A percentile compares a stretch with the other conserved stretches of the same genome.
Conservation (phyloP, 2,888 invertebrate genomes). For the Miltochrista miniata region DNA sequence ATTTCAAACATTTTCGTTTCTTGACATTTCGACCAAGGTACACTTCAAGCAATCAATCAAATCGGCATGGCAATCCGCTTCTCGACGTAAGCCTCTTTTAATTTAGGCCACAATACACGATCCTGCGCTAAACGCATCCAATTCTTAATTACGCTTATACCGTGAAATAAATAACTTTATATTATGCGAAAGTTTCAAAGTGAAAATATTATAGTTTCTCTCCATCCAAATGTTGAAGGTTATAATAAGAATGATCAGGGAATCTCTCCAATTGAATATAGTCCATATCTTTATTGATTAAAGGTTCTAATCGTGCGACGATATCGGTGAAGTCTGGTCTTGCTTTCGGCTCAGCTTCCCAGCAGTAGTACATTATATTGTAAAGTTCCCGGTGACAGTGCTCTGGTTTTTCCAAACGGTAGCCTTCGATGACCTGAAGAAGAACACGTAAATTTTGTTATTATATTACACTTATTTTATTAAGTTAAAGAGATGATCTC, state of each 20-base stretch:
- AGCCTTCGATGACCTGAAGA: conserved; percentile 92
- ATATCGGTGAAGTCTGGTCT: conserved; percentile 94
- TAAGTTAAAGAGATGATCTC: too few relatives aligned
- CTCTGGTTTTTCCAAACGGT: conserved; percentile 95
- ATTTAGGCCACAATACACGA: too few relatives aligned
- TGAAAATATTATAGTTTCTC: conserved; percentile 84
- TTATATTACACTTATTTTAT: not conserved
- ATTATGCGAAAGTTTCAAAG: too few relatives aligned
- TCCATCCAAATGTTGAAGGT: conserved; percentile 92
- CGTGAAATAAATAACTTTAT: too few relatives aligned
- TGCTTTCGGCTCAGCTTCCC: conserved; percentile 93
- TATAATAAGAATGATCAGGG: conserved; percentile 96
- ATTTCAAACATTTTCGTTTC: too few relatives aligned
- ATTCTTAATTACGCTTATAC: too few relatives aligned
- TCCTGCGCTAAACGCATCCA: too few relatives aligned
- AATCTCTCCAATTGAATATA: conserved; percentile 96
- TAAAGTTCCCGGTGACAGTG: conserved; percentile 96
- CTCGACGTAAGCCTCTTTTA: too few relatives aligned
- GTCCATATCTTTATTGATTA: conserved; percentile 95
- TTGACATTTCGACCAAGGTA: too few relatives aligned
- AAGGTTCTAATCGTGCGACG: conserved; percentile 90
- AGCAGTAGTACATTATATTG: conserved; percentile 98
- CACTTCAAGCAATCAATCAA: too few relatives aligned
- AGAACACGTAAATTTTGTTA: conserved; percentile 1
- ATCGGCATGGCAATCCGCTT: too few relatives aligned